Conservation (phyloP, 2,888 invertebrate genomes). For the Quadroppia sp. region DNA sequence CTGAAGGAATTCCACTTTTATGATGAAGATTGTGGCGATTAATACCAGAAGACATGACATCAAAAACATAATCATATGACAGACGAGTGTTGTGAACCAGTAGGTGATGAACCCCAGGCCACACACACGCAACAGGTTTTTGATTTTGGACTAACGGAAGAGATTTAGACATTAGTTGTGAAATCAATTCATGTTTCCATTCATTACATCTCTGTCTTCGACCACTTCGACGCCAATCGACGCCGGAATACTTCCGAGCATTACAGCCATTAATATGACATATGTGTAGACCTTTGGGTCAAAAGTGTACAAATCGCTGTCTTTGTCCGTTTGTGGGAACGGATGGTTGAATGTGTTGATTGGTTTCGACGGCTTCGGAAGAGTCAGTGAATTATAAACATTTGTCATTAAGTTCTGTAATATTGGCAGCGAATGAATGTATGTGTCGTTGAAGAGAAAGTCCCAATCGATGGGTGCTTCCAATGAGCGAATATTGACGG, state of each 20-base stretch:
- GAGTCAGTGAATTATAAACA: conserved; percentile 56
- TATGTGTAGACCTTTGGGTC: conserved; percentile 68
- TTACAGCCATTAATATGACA: conserved; percentile 73
- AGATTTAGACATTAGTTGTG: background rate
- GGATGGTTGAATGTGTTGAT: conserved; percentile 34
- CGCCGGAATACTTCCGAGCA: conserved; percentile 71
- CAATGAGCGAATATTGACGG: background rate
- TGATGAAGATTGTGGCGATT: background rate
- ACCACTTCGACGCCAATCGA: conserved; percentile 74
- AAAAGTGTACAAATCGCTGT: conserved; percentile 50
- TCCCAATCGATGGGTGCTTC: background rate
- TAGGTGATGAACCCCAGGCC: conserved; percentile 58
- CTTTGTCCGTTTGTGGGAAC: background rate
- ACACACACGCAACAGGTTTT: conserved; percentile 75
- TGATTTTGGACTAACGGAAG: conserved; percentile 67
- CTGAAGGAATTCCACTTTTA: conserved; percentile 61
- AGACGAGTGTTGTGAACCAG: conserved; percentile 49
- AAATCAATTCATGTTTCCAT: background rate
- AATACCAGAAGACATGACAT: conserved; percentile 45
- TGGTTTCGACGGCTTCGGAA: background rate
- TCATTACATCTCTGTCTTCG: conserved; percentile 70
- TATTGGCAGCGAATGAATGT: conserved; percentile 71
- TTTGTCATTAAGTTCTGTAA: conserved; percentile 68
- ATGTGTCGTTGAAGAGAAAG: conserved; percentile 63
- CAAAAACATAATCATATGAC: conserved; percentile 47